phyloP scores from a whole-genome alignment of 2,797 vertebrate species.

The Hoplostethus mediterraneus region DNA sequence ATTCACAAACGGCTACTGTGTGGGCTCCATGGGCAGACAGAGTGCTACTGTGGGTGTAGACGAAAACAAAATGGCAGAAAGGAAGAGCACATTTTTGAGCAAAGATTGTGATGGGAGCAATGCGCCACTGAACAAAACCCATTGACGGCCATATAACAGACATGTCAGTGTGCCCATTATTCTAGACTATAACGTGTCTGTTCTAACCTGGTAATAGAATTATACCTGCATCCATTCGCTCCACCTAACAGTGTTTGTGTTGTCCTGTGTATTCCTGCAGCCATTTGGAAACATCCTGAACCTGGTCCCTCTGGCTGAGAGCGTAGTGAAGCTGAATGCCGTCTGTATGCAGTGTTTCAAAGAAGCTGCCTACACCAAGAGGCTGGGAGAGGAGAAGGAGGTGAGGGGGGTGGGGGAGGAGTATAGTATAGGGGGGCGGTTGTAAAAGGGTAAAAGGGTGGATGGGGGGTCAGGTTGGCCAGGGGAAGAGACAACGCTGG shows the following conservation, averaged over 20 bases:
- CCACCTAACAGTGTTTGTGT: constrained; percentile 29
- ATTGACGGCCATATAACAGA: constrained; percentile 19
- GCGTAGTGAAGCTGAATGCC: constrained; percentile 95
- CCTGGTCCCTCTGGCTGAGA: constrained; percentile 94
- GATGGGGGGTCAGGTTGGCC: neutral
- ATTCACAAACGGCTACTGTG: neutral
- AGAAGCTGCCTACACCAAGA: constrained; percentile 96
- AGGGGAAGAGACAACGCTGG: neutral
- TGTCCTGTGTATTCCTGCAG: constrained; percentile 71
- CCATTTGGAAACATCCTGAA: constrained; percentile 94
- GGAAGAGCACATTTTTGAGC: constrained; percentile 17
- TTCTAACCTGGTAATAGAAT: constrained; percentile 47
- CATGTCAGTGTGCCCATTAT: constrained; percentile 27
- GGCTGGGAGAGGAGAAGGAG: constrained; percentile 93
- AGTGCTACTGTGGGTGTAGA: constrained; percentile 13
- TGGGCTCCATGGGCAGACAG: constrained; percentile 6
- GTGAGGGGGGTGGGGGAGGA: constrained; percentile 72
- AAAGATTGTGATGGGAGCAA: constrained; percentile 15
- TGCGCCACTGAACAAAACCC: constrained; percentile 14
- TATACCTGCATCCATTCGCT: constrained; percentile 13
- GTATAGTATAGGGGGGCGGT: no score
- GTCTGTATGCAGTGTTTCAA: constrained; percentile 97
- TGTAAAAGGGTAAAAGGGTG: no score
- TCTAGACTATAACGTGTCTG: constrained; percentile 6
- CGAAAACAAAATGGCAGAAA: constrained; percentile 23